Percentiles rank a stretch among this genome's conserved stretches.
Conservation (phyloP, 2,113 vertebrate genomes). For the Oxygymnocypris stewartii region DNA sequence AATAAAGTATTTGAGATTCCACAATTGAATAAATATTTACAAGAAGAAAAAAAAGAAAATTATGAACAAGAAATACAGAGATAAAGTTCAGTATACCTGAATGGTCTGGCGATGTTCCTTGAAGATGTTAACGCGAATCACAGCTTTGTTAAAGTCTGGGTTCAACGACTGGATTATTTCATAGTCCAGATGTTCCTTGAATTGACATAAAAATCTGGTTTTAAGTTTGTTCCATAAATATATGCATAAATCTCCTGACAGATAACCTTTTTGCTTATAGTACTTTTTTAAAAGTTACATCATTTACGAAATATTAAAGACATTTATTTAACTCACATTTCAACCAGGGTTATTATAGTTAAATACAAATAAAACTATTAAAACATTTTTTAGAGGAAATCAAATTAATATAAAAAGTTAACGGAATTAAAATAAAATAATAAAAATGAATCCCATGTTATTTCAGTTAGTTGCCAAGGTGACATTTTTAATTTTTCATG, state of each 20-base stretch:
- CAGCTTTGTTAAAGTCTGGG: constrained; percentile 97
- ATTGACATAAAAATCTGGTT: constrained; percentile 10
- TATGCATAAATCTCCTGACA: neutral
- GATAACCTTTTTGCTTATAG: neutral
- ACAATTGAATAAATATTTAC: neutral
- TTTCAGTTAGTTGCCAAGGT: neutral
- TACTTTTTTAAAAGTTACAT: neutral
- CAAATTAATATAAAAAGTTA: no score
- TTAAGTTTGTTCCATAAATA: neutral
- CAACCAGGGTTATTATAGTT: neutral
- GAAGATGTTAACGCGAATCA: constrained; percentile 95
- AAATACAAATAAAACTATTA: neutral
- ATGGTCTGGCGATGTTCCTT: constrained; percentile 97
- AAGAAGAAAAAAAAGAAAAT: neutral
- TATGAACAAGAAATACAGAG: neutral
- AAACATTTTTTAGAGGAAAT: no score
- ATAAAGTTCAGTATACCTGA: constrained; percentile 77
- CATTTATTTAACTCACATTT: neutral
- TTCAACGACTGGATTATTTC: constrained; percentile 98
- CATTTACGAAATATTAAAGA: neutral
- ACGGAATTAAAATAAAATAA: neutral
- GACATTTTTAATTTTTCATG: neutral
- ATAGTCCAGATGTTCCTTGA: constrained; percentile 94
- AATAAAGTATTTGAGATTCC: neutral
- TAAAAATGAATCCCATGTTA: neutral